Evolutionary conservation across 2,113 vertebrate genomes (phyloP).

Genomic region (Hippocampus abdominalis): DNA sequence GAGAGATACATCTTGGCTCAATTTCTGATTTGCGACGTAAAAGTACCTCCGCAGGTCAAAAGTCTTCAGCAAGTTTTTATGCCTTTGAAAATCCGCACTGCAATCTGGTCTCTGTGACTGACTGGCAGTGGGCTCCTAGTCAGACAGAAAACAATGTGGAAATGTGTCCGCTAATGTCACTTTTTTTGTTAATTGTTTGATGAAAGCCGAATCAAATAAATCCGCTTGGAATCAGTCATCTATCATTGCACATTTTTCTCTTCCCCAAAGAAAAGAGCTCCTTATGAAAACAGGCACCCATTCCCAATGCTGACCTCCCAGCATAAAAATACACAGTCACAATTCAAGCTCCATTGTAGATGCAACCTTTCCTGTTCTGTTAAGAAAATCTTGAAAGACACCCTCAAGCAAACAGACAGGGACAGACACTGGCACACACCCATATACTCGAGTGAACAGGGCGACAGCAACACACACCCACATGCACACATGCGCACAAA

Average conservation of each 20-base stretch:
- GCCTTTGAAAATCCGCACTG: background rate
- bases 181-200: background rate
- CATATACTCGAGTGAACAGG: background rate
- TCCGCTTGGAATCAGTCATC: too few species aligned
- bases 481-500: background rate
- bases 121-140: background rate
- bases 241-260: too few species aligned
- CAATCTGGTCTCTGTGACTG: background rate
- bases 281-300: background rate
- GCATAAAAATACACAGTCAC: slow-evolving; percentile 14
- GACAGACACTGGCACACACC: background rate
- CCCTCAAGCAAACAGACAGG: background rate
- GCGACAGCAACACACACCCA: background rate
- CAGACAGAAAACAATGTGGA: too few species aligned
- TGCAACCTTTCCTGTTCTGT: slow-evolving; percentile 9
- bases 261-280: background rate
- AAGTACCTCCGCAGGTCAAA: too few species aligned
- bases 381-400: slow-evolving; percentile 4
- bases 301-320: background rate
- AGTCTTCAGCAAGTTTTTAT: background rate
- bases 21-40: too few species aligned
- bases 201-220: too few species aligned
- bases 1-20: too few species aligned
- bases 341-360: background rate
- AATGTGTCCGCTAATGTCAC: too few species aligned